A percentile compares a stretch with the other conserved stretches of the same genome.
These are phyloP conservation scores for Hylia prasina DNA, from an alignment of 2,113 vertebrate genomes.

Conservation along the genomic window DNA sequence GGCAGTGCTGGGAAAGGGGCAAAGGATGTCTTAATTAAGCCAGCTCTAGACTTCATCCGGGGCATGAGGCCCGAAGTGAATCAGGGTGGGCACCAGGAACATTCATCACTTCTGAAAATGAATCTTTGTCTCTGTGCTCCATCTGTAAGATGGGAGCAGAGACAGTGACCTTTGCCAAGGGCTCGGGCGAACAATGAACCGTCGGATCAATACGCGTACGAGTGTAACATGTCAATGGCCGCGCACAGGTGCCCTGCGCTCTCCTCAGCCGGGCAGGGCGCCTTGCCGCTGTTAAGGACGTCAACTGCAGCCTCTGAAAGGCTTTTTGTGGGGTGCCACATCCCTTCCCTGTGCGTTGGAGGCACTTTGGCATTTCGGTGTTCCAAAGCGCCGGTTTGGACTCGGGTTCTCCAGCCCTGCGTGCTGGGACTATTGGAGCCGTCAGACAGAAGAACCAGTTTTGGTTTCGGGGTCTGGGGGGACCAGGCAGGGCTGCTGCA, in stretches of 20 bases:
- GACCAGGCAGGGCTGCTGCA: neutral
- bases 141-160: neutral
- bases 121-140: neutral
- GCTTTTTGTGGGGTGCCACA: neutral
- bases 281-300: neutral
- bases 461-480: neutral
- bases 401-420: rapidly evolving
- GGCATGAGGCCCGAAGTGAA: neutral
- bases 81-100: neutral
- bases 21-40: neutral
- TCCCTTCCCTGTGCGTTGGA: rapidly evolving
- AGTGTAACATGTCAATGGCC: slow-evolving; percentile 35
- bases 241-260: neutral
- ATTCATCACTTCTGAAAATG: slow-evolving; percentile 34
- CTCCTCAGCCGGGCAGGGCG: neutral
- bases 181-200: slow-evolving; percentile 24
- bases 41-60: neutral
- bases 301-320: neutral
- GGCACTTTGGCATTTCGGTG: rapidly evolving
- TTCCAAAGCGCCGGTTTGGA: neutral
- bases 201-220: slow-evolving; percentile 4
- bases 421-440: rapidly evolving
- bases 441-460: neutral
- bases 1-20: neutral
- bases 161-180: slow-evolving; percentile 55